Evolutionary conservation across 2,113 vertebrate species (phyloP).

Genomic region (Coracopsis vasa): DNA sequence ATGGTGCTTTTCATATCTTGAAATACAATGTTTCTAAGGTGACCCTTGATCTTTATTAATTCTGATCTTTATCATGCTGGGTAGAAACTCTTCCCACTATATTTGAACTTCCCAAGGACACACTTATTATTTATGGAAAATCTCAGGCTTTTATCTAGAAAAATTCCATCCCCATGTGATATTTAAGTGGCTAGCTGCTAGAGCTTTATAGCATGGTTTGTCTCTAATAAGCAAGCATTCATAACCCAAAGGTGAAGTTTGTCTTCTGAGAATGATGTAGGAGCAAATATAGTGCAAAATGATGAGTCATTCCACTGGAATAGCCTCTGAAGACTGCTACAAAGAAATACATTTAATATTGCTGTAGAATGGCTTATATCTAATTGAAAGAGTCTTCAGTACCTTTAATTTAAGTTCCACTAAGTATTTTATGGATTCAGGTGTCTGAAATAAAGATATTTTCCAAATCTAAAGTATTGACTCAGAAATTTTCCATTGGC

Average conservation of each 20-base stretch:
- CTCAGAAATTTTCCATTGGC: background rate
- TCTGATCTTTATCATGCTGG: background rate
- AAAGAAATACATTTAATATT: background rate
- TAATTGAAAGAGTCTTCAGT: background rate
- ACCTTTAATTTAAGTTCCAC: background rate
- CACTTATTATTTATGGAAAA: background rate
- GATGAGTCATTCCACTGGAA: constrained; percentile 10
- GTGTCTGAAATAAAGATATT: background rate
- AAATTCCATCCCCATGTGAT: background rate
- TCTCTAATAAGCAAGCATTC: constrained; percentile 19
- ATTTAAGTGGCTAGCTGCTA: background rate
- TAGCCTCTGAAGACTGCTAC: background rate
- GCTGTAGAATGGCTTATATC: background rate
- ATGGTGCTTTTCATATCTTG: background rate
- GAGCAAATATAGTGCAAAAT: background rate
- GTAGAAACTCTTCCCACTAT: background rate
- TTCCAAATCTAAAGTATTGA: background rate
- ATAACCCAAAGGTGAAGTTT: constrained; percentile 17
- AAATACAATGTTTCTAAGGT: background rate
- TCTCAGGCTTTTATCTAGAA: background rate
- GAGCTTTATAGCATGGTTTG: background rate
- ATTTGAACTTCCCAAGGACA: background rate
- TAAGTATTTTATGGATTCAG: background rate
- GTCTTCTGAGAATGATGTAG: constrained; percentile 25
- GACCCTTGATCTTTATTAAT: background rate